Base-by-base conservation (phyloP, 2,797 vertebrate species). In the Sylvilagus floridanus region DNA sequence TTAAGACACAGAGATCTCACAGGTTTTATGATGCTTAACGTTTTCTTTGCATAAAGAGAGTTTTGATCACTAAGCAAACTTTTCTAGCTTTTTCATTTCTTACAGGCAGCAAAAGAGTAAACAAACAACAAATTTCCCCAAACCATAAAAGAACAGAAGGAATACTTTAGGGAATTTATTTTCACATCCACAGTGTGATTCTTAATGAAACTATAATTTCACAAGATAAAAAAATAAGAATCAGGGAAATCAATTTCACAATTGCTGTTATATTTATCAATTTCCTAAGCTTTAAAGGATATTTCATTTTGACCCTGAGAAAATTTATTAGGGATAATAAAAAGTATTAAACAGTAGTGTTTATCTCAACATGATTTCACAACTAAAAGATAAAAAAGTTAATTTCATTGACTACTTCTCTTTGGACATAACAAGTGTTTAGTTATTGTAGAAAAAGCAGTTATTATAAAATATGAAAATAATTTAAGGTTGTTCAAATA, bases 171-270 rank as follows among this genome's bases (percentile, higher is more conserved):
- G 5, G 10, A 21, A 90, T 81, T 75, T 85, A 76, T 93, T 81
- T 91, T 93, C 52, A 69, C 76, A 72, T 68, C 60, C 14, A 37
- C 21, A 5, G n/a, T 13, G 54, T 42, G 30, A 79, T 60, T 92
- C 22, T 84, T 88, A 71, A 14, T 62, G 32, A 68, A 89, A 62
- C 7, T 63, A 1, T 52, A 81, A 60, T 73, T 82, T 95, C 32
- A 68, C 16, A 85, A 84, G 50, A 79, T 22, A 78, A 88, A 83
- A 88, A 78, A n/a, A 63, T 87, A 71, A 79, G 63, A 71, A 84
- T 57, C 42, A 84, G 5, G 8, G 4, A 76, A 94, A 65, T 72
- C 62, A 85, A 0, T 76, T 71, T 81, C 3, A 54, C 13, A 35
- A 62, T 26, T 21, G 37, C 26, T 71, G 19, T 24, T 71, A n/a